These are phyloP conservation scores for Daboia siamensis DNA, from an alignment of 2,113 vertebrate species.

Conservation along the genomic window DNA sequence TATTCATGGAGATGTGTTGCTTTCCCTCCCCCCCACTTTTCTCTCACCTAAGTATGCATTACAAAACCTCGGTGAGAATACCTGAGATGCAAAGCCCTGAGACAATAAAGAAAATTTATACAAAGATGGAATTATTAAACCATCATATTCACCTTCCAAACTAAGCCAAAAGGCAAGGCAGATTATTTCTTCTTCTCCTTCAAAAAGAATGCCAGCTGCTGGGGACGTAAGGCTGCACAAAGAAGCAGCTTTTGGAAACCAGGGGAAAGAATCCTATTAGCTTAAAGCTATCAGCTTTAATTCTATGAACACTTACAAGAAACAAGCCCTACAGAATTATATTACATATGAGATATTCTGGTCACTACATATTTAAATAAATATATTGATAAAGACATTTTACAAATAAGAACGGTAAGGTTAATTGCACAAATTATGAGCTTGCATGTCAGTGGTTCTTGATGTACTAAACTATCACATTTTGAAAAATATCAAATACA, in stretches of 20 bases:
- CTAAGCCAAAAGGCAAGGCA: conserved; percentile 16
- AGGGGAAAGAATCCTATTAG: neutral
- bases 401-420: conserved; percentile 23
- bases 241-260: neutral
- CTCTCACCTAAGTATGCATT: neutral
- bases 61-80: neutral
- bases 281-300: neutral
- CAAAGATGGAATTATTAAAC: neutral
- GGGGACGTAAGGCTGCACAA: conserved; percentile 2
- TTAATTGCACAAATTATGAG: conserved; percentile 33
- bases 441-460: neutral
- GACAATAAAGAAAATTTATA: conserved; percentile 30
- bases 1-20: conserved; percentile 12
- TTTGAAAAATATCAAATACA: neutral
- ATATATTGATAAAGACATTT: neutral
- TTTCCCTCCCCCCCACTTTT: neutral
- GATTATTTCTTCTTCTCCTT: neutral
- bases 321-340: neutral
- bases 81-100: neutral
- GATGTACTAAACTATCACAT: neutral
- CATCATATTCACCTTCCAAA: conserved; percentile 6
- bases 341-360: neutral
- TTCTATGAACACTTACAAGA: neutral
- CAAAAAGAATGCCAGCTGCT: neutral
- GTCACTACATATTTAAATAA: neutral